A percentile compares a stretch with the other conserved stretches of the same genome.
These are phyloP conservation scores for Thecophora atra DNA, from an alignment of 2,888 invertebrate genomes.

Conservation along the genomic window DNA sequence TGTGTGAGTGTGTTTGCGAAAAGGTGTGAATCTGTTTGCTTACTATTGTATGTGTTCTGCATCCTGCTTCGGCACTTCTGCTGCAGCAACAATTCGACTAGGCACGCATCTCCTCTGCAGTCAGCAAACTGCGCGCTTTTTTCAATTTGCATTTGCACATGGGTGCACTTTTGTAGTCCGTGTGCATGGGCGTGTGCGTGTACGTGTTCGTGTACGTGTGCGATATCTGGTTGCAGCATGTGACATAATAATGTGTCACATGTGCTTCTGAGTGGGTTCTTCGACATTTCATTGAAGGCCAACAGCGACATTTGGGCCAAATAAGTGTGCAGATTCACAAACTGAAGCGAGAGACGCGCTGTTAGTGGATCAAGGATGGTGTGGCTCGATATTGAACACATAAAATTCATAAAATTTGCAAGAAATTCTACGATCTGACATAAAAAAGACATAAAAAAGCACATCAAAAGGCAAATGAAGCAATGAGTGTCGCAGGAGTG, in stretches of 20 bases:
- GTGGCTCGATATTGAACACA: too few species aligned
- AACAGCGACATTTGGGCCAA: constrained; percentile 3
- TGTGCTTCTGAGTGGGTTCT: constrained; percentile 12
- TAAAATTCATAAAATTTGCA: background rate
- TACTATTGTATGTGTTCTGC: constrained; percentile 1
- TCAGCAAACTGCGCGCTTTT: constrained; percentile 9
- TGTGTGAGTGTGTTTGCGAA: constrained; percentile 2
- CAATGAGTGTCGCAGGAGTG: background rate
- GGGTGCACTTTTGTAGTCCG: background rate
- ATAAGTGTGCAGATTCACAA: constrained; percentile 4
- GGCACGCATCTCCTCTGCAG: constrained; percentile 13
- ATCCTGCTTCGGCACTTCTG: background rate
- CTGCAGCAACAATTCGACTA: background rate
- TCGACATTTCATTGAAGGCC: background rate
- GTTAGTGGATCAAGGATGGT: too few species aligned
- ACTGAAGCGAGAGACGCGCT: background rate
- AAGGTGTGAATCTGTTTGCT: background rate
- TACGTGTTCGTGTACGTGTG: background rate
- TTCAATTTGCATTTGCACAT: constrained; percentile 2
- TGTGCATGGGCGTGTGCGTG: background rate
- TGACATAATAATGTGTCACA: constrained; percentile 19
- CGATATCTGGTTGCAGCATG: background rate
- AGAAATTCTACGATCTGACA: too few species aligned
- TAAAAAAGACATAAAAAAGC: background rate
- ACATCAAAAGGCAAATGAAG: background rate